Evolutionary conservation across 2,113 vertebrate genomes (phyloP), one percentile per base, ranked within the genome.

Genomic region (Syngnathus floridae): DNA sequence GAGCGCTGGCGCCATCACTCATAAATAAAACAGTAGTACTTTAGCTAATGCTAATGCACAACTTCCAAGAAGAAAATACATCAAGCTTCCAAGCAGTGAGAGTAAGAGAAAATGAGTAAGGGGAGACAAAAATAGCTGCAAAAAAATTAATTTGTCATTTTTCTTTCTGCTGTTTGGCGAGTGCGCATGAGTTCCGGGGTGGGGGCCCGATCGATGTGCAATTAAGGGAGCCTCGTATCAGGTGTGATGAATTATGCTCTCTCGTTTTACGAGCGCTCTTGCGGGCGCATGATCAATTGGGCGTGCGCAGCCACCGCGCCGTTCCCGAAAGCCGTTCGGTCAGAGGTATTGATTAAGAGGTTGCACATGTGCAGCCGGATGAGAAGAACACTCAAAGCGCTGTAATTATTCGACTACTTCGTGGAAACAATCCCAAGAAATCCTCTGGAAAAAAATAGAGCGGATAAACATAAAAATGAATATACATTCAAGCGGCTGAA

Each of bases 161-260:
- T 56, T 35, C 26, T 56, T 16, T 41, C 38, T 41, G 38, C 19
- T 14, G 38, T 38, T 57, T 40, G 57, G 37, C 36, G 10, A 12
- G 66, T 67, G 69, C 78, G 82, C 82, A 87, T 77, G 82, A 35
- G 80, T 82, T 82, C 80, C 69, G n/a, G 63, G 22, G 22, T 22
- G 22, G 73, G 75, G 45, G 67, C 73, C 72, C 82, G 82, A 88
- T 88, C 88, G 40, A 89, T 85, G 81, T 13, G 31, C 88, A 87
- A 88, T 88, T 85, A 89, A 81, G 58, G 49, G 78, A 76, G 85
- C 87, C 84, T 85, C 82, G 80, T 85, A 86, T 86, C 84, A 81
- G 78, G 77, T 75, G 61, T 83, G 84, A 86, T 87, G 77, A 87
- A 88, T 82, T 78, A 85, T 86, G 82, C 81, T 82, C 82, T 78